These are phyloP conservation scores for Anthoscopus minutus DNA, from an alignment of 2,113 vertebrate genomes.

Conservation along the genomic window DNA sequence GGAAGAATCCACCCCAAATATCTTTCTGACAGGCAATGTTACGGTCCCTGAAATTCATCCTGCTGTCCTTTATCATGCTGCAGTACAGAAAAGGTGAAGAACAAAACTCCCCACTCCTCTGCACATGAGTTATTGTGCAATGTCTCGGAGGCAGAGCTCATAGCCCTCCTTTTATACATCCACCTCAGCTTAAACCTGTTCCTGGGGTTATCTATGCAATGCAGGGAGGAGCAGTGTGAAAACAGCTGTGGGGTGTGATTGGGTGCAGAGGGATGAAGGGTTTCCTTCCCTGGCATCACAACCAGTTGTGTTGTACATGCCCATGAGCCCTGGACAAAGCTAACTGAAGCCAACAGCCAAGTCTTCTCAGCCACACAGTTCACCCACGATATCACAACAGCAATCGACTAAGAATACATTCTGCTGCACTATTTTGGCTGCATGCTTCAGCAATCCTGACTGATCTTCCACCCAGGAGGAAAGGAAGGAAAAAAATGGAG, in stretches of 20 bases:
- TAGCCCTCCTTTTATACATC: neutral
- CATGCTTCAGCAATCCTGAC: constrained; percentile 8
- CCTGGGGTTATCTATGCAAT: neutral
- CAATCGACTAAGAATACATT: neutral
- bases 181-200: neutral
- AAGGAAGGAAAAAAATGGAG: neutral
- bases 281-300: neutral
- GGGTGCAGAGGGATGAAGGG: neutral
- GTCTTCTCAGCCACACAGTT: neutral
- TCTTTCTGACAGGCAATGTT: neutral
- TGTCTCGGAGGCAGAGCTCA: neutral
- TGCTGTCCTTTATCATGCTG: rapidly evolving
- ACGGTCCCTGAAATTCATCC: neutral
- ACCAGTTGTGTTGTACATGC: neutral
- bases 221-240: neutral
- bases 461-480: constrained; percentile 1
- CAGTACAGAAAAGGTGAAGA: neutral
- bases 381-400: neutral
- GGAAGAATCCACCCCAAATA: neutral
- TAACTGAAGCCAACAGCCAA: neutral
- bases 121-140: neutral
- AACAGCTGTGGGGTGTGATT: neutral
- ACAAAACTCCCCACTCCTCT: neutral
- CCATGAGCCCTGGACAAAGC: neutral
- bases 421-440: neutral